Conservation (phyloP, 2,113 vertebrate species). For the Dipodomys stephensi region DNA sequence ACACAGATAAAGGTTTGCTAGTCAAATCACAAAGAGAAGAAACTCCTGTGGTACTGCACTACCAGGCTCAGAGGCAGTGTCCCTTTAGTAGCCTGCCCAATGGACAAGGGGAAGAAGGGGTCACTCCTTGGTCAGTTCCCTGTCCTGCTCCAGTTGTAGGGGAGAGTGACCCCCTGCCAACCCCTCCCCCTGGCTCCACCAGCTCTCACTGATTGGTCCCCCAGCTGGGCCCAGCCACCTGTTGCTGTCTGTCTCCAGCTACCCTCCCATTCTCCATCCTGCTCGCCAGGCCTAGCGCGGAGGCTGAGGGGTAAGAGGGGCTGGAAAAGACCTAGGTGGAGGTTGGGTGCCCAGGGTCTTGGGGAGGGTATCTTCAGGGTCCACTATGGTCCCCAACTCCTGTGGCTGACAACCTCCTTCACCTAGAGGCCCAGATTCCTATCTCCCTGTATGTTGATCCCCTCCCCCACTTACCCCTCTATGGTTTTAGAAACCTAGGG, state of each 20-base stretch:
- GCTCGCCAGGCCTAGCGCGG: background rate
- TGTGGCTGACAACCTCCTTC: background rate
- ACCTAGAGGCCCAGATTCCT: accelerated
- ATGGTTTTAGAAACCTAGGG: background rate
- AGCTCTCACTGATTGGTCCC: background rate
- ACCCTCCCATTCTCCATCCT: background rate
- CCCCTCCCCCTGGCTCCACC: background rate
- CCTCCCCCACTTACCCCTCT: background rate
- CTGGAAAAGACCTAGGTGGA: background rate
- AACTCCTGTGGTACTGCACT: background rate
- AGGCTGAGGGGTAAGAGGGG: constrained; percentile 64
- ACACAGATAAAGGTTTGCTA: background rate
- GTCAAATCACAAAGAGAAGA: background rate
- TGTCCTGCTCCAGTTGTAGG: background rate
- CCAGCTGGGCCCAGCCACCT: constrained; percentile 38
- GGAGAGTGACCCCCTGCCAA: accelerated
- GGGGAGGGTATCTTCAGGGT: background rate
- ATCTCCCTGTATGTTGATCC: accelerated
- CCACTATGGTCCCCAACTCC: background rate
- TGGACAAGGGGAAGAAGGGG: too few species aligned
- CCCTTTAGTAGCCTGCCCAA: too few species aligned
- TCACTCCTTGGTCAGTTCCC: background rate
- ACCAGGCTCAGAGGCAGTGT: background rate
- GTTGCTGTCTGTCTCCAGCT: background rate
- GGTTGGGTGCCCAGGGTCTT: background rate